Base-by-base conservation (phyloP, 2,888 invertebrate species). In the Linhomoeus sp. region DNA sequence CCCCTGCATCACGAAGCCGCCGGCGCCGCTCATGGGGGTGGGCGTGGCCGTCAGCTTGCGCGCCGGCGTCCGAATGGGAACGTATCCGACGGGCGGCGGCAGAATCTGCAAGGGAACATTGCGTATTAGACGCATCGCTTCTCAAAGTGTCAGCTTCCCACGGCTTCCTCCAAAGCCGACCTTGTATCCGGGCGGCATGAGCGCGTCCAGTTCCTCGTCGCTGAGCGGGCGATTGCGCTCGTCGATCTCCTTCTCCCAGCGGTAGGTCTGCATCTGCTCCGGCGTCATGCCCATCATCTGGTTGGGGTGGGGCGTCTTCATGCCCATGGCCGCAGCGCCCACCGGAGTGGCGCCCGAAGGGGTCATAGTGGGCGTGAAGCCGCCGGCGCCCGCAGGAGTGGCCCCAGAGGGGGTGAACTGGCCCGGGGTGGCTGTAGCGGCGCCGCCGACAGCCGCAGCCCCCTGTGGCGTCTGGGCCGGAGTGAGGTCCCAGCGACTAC, bases 131-230 rank as follows among this genome's bases (percentile, higher is more conserved):
- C n/a, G n/a, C 5, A 35, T 52, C 33, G 38, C 17, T 47, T 33
- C 9, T 19, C 15, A 43, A 20, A 41, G 12, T n/a, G 17, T 26
- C 20, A 46, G 20, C 12, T 17, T 41, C 12, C 14, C 12, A n/a
- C n/a, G n/a, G n/a, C n/a, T n/a, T n/a, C n/a, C n/a, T n/a, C n/a
- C n/a, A n/a, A n/a, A n/a, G n/a, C n/a, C n/a, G 63, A 88, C 79
- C 75, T 94, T 94, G 71, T 92, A 97, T 49, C 94, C 97, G 15
- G 88, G 80, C 46, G 97, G 97, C 70, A 99, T 92, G 77, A 99
- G 80, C 52, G 85, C 75, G 67, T 99, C 94, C 47, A 97, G 71
- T 67, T 97, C 97, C 63, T 99, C 97, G 61, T 97, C 97, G 0
- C 85, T 79, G 57, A 90, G 77, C 0, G 92, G 92, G 53, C 92